Conservation (phyloP, 2,797 vertebrate species). For the Sebastes iracundus region DNA sequence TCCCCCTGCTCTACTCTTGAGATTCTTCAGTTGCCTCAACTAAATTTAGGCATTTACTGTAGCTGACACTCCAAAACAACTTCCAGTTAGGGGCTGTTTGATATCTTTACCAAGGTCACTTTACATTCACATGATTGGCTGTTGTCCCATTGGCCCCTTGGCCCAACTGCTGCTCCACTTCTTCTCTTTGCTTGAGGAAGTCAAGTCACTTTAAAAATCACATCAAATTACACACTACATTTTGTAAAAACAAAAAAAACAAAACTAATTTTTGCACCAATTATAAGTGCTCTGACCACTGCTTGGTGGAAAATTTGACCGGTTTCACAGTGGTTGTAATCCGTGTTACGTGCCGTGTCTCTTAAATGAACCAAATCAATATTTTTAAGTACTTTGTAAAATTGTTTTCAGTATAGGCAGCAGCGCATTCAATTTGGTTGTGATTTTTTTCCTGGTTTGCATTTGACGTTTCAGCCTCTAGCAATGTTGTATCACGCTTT, state of each 20-base stretch:
- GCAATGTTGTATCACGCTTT: conserved; percentile 42
- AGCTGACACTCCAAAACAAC: no score
- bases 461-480: conserved; percentile 47
- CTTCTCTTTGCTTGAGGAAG: neutral
- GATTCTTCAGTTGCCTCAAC: neutral
- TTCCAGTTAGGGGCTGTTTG: neutral
- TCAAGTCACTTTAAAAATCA: neutral
- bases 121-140: neutral
- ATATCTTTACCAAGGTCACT: neutral
- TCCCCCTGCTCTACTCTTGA: neutral
- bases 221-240: conserved; percentile 1
- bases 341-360: neutral
- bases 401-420: conserved; percentile 7
- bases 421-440: conserved; percentile 15
- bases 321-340: neutral
- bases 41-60: neutral
- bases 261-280: neutral
- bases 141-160: neutral
- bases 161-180: neutral
- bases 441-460: conserved; percentile 25
- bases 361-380: conserved; percentile 44
- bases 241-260: neutral
- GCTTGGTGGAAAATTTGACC: neutral
- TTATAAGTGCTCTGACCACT: neutral
- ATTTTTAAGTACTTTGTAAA: conserved; percentile 35